Percentiles rank a stretch among this genome's conserved stretches.
phyloP scores from a whole-genome alignment of 2,888 invertebrate species.

The Acrobasis suavella region DNA sequence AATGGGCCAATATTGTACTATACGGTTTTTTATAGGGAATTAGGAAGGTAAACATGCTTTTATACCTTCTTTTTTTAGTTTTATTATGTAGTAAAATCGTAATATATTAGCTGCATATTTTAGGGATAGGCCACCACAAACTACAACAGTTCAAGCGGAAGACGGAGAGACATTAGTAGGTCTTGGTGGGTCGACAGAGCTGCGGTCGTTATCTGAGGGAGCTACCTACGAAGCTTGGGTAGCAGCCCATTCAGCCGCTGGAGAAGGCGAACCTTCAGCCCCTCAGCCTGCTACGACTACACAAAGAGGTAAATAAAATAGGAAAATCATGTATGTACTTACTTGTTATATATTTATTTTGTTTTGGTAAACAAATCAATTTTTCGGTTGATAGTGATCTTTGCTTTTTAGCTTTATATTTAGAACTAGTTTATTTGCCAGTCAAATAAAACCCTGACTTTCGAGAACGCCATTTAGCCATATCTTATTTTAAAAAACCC shows the following conservation, averaged over 20 bases:
- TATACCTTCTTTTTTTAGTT: background rate
- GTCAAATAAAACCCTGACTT: no score
- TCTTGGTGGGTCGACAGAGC: constrained; percentile 82
- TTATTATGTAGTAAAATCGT: no score
- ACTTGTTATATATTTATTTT: background rate
- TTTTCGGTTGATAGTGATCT: no score
- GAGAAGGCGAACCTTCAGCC: constrained; percentile 90
- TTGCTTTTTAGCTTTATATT: no score
- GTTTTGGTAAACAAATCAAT: background rate
- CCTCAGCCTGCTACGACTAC: constrained; percentile 89
- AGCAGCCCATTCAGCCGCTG: constrained; percentile 90
- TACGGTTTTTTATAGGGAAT: constrained; percentile 89
- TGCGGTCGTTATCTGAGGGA: constrained; percentile 86
- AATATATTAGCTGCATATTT: background rate
- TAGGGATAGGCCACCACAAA: constrained; percentile 75
- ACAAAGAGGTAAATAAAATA: constrained; percentile 82
- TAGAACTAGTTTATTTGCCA: no score
- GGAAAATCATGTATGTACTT: background rate
- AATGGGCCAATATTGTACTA: constrained; percentile 92
- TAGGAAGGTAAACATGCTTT: constrained; percentile 77
- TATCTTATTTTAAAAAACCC: no score
- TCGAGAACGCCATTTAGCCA: no score
- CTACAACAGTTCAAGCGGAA: constrained; percentile 70
- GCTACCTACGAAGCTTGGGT: constrained; percentile 94
- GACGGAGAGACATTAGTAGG: constrained; percentile 66